These are phyloP conservation scores for Microhierax caerulescens DNA, from an alignment of 2,797 vertebrate genomes.

Conservation along the genomic window DNA sequence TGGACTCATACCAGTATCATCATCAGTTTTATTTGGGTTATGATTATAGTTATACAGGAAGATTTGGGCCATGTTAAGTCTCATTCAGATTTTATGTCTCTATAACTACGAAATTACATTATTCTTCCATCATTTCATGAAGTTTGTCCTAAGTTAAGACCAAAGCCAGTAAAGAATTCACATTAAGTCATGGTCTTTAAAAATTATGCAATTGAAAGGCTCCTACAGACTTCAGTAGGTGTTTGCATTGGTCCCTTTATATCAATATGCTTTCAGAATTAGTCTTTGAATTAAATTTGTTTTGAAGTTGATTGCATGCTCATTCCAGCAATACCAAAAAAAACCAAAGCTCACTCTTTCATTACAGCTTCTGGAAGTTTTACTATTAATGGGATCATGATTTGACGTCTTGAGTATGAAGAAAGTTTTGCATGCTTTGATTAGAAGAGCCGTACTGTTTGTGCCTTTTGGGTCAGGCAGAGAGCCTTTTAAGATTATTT, in stretches of 20 bases:
- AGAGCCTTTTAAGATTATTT: not conserved
- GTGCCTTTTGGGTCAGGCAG: not conserved
- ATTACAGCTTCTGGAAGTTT: not conserved
- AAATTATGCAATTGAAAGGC: not conserved
- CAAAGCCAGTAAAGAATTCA: not conserved
- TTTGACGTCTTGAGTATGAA: not conserved
- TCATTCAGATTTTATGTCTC: not conserved
- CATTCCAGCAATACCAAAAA: not conserved
- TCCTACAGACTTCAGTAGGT: not conserved
- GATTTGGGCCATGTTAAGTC: not conserved
- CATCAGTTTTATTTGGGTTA: not conserved
- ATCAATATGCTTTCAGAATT: not conserved
- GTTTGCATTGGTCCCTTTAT: not conserved
- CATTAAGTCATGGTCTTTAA: not conserved
- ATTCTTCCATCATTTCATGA: not conserved
- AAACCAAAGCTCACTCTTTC: not conserved
- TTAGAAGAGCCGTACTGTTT: not conserved
- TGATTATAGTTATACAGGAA: not conserved
- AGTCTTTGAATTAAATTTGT: conserved; percentile 21
- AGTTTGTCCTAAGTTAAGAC: not conserved
- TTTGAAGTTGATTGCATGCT: conserved; percentile 1
- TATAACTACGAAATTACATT: not conserved
- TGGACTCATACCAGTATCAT: not conserved
- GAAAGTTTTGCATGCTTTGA: not conserved
- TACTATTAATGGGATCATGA: not conserved